phyloP scores from a whole-genome alignment of 2,797 vertebrate genomes.

The Takifugu rubripes region DNA sequence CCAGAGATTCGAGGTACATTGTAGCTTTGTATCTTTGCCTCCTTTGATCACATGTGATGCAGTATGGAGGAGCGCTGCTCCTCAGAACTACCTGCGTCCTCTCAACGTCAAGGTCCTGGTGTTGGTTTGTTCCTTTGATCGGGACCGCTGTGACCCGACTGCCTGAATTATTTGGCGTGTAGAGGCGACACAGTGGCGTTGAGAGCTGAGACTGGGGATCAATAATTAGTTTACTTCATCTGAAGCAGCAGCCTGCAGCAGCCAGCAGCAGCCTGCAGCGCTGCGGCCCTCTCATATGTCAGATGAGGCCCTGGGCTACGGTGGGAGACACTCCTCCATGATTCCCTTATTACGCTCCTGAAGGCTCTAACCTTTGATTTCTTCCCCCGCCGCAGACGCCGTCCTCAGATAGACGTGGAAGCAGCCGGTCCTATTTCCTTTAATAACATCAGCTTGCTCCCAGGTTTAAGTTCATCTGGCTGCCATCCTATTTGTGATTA shows the following conservation, averaged over 20 bases:
- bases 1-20: conserved; percentile 98
- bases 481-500: conserved; percentile 53
- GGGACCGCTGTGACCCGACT: no score
- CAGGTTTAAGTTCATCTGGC: conserved; percentile 51
- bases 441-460: conserved; percentile 51
- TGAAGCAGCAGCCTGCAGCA: conserved; percentile 26
- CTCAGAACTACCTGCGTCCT: no score
- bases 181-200: not conserved
- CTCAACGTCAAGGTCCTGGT: not conserved
- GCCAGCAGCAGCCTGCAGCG: conserved; percentile 13
- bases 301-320: conserved; percentile 49
- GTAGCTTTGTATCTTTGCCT: no score
- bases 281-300: conserved; percentile 47
- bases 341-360: conserved; percentile 62
- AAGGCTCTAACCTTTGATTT: conserved; percentile 60
- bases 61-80: no score
- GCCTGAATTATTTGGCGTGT: no score
- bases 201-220: conserved; percentile 22
- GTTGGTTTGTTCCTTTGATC: no score
- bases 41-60: not conserved
- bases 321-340: conserved; percentile 49
- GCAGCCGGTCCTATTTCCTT: conserved; percentile 41
- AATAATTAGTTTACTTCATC: conserved; percentile 17
- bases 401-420: conserved; percentile 41
- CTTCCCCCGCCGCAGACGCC: conserved; percentile 36